These are phyloP conservation scores for Pantherophis vulpinus DNA, from an alignment of 2,797 vertebrate species.

Conservation along the genomic window DNA sequence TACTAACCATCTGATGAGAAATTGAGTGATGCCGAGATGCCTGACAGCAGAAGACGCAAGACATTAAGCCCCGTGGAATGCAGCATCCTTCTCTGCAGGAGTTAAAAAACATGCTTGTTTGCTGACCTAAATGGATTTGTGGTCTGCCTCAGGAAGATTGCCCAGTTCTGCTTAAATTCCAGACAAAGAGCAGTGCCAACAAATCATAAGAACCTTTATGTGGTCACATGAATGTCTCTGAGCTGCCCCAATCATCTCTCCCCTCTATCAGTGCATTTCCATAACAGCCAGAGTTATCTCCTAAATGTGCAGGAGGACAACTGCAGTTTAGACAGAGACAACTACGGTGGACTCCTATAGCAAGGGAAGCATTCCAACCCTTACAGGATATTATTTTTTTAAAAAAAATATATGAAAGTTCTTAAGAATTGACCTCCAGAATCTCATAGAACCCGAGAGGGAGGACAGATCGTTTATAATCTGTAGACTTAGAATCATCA, in stretches of 20 bases:
- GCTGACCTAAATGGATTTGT: slow-evolving; percentile 25
- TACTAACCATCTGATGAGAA: background rate
- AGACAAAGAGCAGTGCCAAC: slow-evolving; percentile 1
- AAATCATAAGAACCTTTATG: slow-evolving; percentile 4
- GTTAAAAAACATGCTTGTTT: background rate
- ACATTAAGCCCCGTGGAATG: background rate
- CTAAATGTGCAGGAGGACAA: background rate
- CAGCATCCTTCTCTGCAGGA: background rate
- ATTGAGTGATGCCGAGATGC: background rate
- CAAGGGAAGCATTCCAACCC: slow-evolving; percentile 29
- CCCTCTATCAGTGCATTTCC: background rate
- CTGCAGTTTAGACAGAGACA: background rate
- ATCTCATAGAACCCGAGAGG: background rate
- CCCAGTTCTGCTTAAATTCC: slow-evolving; percentile 9
- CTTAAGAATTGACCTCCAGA: slow-evolving; percentile 1
- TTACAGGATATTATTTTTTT: slow-evolving; percentile 3
- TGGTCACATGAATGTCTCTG: background rate
- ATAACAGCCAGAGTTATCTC: background rate
- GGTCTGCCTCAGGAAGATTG: slow-evolving; percentile 6
- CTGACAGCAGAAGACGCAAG: background rate
- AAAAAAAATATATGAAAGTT: slow-evolving; percentile 23
- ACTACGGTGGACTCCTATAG: background rate
- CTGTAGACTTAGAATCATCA: slow-evolving; percentile 37
- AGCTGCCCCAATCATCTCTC: background rate
- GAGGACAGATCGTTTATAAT: background rate